Evolutionary conservation across 2,797 vertebrate species (phyloP), one percentile per base, ranked within the genome.

Genomic region (Taenioides sp.): DNA sequence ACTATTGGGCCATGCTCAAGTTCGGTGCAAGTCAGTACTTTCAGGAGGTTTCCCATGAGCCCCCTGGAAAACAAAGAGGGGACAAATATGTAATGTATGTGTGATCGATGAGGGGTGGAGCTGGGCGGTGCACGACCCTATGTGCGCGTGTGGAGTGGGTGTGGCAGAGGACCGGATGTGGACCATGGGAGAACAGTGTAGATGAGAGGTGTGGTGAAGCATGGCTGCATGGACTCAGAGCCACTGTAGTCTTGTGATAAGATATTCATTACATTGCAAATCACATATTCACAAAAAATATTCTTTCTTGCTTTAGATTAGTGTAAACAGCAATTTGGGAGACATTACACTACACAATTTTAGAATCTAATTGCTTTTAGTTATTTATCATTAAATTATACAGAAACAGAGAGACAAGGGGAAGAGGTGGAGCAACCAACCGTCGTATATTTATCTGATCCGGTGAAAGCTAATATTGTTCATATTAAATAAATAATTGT

Each of bases 1-100:
- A 97, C 94, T 95, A 96, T 97, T 94, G 94, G 95, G 95, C 96
- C 95, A 95, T 96, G 96, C 95, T 97, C 96, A 96, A 96, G 95
- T 87, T 97, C 96, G 93, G 94, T 92, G 95, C 95, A 96, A 95
- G 96, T 94, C 95, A 97, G 95, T 94, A 97, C 95, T 96, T 96
- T 97, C 94, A 97, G 95, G 95, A 97, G 95, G 93, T 97, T 96
- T 94, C 96, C 96, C 96, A 97, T 97, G 94, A 95, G 95, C 95
- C 93, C 94, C 95, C 96, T 97, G 95, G 94, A 97, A 97, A 94
- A 97, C 92, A 97, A 84, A 96, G 94, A 94, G 93, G 93, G 92
- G 87, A 94, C 84, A 94, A 85, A 86, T 88, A 79, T 90, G 28
- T 61, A 34, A 65, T 65, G 89, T 94, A 92, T 93, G 92, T 93